phyloP scores from a whole-genome alignment of 1,140 invertebrate genomes.

The Holotrichia oblita region DNA sequence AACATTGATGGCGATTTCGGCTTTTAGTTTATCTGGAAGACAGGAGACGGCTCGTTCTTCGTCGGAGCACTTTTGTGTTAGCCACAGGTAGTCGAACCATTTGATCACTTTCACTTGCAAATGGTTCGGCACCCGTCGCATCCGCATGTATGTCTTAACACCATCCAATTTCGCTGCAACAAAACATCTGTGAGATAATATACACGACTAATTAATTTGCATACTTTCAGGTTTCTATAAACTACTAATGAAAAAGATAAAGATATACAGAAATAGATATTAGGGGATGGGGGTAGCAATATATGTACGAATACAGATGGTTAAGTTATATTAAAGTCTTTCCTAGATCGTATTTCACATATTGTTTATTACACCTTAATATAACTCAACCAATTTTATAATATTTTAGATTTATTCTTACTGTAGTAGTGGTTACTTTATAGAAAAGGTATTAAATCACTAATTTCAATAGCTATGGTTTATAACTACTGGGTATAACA shows the following conservation, averaged over 20 bases:
- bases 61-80: conserved; percentile 97
- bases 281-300: background rate
- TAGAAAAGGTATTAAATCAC: background rate
- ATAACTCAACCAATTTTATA: conserved; percentile 6
- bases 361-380: background rate
- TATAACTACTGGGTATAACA: conserved; percentile 10
- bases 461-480: background rate
- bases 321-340: background rate
- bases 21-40: conserved; percentile 96
- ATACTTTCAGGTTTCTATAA: conserved; percentile 1
- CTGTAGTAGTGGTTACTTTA: background rate
- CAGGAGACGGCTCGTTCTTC: conserved; percentile 95
- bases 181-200: conserved; percentile 44
- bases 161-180: conserved; percentile 95
- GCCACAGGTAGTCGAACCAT: conserved; percentile 99
- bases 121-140: conserved; percentile 93
- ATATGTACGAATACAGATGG: background rate
- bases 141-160: conserved; percentile 98
- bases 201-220: background rate
- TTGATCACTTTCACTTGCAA: conserved; percentile 98
- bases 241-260: background rate
- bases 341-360: background rate
- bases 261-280: background rate
- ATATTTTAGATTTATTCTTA: background rate
- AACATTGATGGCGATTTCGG: conserved; percentile 98